Evolutionary conservation across 2,113 vertebrate genomes (phyloP).

Genomic region (Semnornis frantzii): DNA sequence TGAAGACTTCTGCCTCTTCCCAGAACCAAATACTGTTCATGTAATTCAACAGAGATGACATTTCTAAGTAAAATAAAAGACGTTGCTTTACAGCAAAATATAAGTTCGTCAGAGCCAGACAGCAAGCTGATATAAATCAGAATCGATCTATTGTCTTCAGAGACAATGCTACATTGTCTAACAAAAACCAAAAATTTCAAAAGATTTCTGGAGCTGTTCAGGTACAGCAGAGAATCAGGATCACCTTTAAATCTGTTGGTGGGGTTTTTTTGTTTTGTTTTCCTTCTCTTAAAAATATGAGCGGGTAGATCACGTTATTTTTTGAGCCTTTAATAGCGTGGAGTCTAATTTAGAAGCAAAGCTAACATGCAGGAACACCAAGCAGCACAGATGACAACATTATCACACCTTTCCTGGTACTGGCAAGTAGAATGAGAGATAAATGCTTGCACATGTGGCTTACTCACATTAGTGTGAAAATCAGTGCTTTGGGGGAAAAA

Average conservation of each 20-base stretch:
- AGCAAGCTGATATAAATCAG: not conserved
- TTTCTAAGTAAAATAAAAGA: not conserved
- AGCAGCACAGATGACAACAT: constrained; percentile 75
- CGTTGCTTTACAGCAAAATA: not conserved
- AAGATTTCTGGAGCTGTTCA: not conserved
- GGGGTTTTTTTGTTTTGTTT: not conserved
- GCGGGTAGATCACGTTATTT: not conserved
- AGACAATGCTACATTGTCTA: not conserved
- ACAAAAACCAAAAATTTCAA: not conserved
- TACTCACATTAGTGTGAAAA: constrained; percentile 54
- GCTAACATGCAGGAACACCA: constrained; percentile 58
- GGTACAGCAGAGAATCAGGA: not conserved
- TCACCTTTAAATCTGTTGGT: not conserved
- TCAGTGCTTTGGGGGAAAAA: not conserved
- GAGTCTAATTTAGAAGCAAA: constrained; percentile 46
- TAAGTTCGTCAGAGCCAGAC: not conserved
- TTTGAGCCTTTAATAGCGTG: constrained; percentile 35
- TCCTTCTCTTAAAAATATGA: not conserved
- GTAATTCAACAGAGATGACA: not conserved
- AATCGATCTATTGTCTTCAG: not conserved
- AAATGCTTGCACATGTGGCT: constrained; percentile 71
- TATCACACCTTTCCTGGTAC: constrained; percentile 74
- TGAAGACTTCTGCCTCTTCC: not conserved
- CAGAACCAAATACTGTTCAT: not conserved
- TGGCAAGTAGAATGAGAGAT: constrained; percentile 61